Evolutionary conservation across 2,113 vertebrate species (phyloP).

Genomic region (Aramus guarauna): DNA sequence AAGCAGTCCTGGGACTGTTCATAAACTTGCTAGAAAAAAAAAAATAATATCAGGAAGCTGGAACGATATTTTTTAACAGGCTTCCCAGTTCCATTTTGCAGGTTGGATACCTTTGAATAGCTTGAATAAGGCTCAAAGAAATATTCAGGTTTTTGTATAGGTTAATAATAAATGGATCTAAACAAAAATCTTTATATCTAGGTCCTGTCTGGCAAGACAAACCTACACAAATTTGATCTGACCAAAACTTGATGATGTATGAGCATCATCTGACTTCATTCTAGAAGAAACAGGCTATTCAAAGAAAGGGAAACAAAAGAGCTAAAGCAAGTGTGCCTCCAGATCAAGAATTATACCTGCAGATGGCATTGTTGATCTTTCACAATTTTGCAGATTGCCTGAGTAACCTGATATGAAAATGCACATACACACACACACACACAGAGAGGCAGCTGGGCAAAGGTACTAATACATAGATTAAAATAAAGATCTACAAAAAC

Average conservation of each 20-base stretch:
- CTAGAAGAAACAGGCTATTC: neutral
- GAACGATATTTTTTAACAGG: neutral
- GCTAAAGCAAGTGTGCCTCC: neutral
- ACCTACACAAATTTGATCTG: neutral
- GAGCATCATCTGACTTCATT: neutral
- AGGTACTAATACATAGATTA: constrained; percentile 67
- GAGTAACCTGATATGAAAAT: neutral
- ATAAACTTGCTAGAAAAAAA: neutral
- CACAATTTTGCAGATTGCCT: neutral
- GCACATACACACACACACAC: neutral
- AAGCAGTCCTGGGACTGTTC: neutral
- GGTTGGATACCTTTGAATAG: neutral
- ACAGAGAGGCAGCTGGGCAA: neutral
- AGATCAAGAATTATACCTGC: constrained; percentile 35
- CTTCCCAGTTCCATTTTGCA: neutral
- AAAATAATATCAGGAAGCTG: neutral
- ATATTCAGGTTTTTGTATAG: neutral
- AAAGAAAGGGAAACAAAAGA: neutral
- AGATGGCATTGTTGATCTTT: constrained; percentile 78
- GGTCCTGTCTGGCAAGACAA: neutral
- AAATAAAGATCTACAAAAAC: constrained; percentile 66
- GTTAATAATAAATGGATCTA: neutral
- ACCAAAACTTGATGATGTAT: neutral
- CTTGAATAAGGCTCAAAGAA: neutral
- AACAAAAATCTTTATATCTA: neutral